These are phyloP conservation scores for Pherbina coryleti DNA, from an alignment of 2,888 invertebrate species.

Conservation along the genomic window DNA sequence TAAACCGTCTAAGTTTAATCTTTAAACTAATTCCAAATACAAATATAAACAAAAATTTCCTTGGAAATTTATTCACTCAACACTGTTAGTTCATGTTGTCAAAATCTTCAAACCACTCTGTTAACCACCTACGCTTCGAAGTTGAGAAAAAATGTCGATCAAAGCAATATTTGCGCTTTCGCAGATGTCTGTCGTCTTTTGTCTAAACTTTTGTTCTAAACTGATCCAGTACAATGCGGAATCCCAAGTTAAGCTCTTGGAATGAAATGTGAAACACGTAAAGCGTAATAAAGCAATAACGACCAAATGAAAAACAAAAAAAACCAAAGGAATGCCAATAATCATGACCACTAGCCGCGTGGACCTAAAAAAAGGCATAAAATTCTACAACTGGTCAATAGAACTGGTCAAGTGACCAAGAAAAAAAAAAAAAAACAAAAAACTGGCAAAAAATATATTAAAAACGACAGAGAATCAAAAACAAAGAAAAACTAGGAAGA, in stretches of 20 bases:
- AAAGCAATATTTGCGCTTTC: background rate
- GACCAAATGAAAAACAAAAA: conserved; percentile 8
- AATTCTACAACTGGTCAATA: conserved; percentile 22
- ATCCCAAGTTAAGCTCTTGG: background rate
- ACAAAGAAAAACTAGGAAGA: background rate
- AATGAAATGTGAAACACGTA: conserved; percentile 26
- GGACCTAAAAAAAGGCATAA: background rate
- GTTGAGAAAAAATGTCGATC: background rate
- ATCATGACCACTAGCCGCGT: conserved; percentile 15
- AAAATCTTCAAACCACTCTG: too few species aligned
- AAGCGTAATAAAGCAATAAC: conserved; percentile 19
- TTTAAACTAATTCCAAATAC: too few species aligned
- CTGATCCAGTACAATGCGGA: background rate
- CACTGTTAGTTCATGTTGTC: too few species aligned
- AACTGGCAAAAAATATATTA: background rate
- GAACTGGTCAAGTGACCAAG: background rate
- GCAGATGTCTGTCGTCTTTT: background rate
- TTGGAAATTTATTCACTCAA: too few species aligned
- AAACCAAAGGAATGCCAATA: conserved; percentile 30
- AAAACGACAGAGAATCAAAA: background rate
- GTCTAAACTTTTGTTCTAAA: background rate
- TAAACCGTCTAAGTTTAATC: too few species aligned
- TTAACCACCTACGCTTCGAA: too few species aligned
- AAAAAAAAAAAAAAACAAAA: background rate
- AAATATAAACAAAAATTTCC: too few species aligned